Percentiles rank a stretch among this genome's conserved stretches.
These are phyloP conservation scores for Lissonota sp. DNA, from an alignment of 2,888 invertebrate genomes.

Conservation along the genomic window DNA sequence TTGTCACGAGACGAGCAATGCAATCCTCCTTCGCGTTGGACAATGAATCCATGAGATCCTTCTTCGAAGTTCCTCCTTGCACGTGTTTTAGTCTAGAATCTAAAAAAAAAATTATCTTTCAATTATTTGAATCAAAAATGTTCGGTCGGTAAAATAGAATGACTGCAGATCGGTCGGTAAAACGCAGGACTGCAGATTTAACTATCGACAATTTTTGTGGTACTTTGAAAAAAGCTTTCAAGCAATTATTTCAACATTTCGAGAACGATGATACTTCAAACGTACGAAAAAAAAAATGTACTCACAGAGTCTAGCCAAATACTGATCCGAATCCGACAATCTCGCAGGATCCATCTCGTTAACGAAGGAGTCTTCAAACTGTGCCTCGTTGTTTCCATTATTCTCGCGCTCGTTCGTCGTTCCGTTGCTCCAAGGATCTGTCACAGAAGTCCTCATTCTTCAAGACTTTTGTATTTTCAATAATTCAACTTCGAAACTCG, in stretches of 20 bases:
- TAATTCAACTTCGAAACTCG: background rate
- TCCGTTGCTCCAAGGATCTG: constrained; percentile 76
- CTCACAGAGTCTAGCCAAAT: constrained; percentile 89
- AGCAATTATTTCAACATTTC: too few relatives aligned
- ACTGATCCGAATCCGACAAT: constrained; percentile 88
- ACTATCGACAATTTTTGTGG: too few relatives aligned
- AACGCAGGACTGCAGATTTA: too few relatives aligned
- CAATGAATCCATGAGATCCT: constrained; percentile 86
- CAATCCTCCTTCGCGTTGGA: constrained; percentile 86
- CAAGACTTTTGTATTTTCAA: background rate
- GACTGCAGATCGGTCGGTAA: too few relatives aligned
- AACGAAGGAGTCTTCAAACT: constrained; percentile 78
- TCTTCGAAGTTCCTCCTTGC: constrained; percentile 82
- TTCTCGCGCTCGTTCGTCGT: constrained; percentile 39
- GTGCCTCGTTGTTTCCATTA: constrained; percentile 46
- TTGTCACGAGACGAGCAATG: constrained; percentile 86
- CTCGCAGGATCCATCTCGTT: constrained; percentile 65
- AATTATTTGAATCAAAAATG: background rate
- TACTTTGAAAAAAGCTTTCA: too few relatives aligned
- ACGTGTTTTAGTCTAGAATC: constrained; percentile 77
- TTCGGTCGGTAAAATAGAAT: too few relatives aligned
- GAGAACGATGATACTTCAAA: background rate
- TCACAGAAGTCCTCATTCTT: constrained; percentile 76
- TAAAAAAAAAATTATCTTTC: constrained; percentile 42
- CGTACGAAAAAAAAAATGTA: constrained; percentile 35